These are phyloP conservation scores for Drosophila sulfurigaster DNA, from an alignment of 1,140 invertebrate species.

Conservation along the genomic window DNA sequence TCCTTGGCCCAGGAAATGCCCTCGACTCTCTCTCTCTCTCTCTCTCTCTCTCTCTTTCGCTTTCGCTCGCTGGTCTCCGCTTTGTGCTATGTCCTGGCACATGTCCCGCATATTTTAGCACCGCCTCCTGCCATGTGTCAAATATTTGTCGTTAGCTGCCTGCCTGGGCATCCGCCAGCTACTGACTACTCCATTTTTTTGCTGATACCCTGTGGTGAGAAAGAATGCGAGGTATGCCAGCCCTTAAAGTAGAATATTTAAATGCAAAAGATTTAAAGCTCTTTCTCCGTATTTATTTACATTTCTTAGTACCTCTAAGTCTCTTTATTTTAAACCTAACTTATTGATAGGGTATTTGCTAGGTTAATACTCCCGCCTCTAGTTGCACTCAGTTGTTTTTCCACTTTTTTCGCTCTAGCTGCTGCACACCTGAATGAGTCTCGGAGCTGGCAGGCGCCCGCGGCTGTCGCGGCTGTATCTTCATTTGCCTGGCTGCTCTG, in stretches of 20 bases:
- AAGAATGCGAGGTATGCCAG: neutral
- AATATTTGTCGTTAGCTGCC: slow-evolving; percentile 75
- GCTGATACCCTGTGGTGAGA: neutral
- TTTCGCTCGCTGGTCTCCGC: neutral
- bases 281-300: too few relatives aligned
- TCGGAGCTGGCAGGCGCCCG: slow-evolving; percentile 33
- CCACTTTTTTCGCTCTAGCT: slow-evolving; percentile 1
- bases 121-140: slow-evolving; percentile 54
- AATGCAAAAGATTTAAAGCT: too few relatives aligned
- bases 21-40: neutral
- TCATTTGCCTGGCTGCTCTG: slow-evolving; percentile 70
- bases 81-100: slow-evolving; percentile 43
- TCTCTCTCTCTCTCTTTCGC: neutral
- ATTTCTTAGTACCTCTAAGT: too few relatives aligned
- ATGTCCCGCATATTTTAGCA: slow-evolving; percentile 74
- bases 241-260: too few relatives aligned
- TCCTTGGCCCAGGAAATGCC: slow-evolving; percentile 14
- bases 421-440: slow-evolving; percentile 63
- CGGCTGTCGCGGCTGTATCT: slow-evolving; percentile 62
- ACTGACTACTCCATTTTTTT: slow-evolving; percentile 22
- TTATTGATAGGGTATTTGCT: slow-evolving; percentile 9
- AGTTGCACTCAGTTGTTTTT: slow-evolving; percentile 5
- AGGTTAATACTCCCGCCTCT: neutral
- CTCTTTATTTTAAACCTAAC: too few relatives aligned
- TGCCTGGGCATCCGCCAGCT: slow-evolving; percentile 32